Percentiles rank a stretch among this genome's conserved stretches.
Evolutionary conservation across 92 coral and sea anemone species (phyloP).

Genomic region (Zoanthus gigantus): DNA sequence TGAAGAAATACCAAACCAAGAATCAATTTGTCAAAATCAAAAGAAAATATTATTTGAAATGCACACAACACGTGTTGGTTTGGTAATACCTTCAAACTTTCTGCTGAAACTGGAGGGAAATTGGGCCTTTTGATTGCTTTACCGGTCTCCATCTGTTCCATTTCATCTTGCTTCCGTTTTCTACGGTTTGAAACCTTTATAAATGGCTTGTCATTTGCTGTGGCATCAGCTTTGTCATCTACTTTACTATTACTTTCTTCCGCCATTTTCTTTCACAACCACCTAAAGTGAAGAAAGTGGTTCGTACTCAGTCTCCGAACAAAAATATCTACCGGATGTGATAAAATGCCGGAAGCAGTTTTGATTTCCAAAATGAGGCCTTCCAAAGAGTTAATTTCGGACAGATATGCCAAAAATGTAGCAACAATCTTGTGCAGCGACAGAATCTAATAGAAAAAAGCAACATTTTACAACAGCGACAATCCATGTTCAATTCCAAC

Average conservation of each 20-base stretch:
- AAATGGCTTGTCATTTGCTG: constrained; percentile 73
- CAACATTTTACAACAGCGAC: too few relatives aligned
- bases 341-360: neutral
- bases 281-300: neutral
- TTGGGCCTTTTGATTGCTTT: constrained; percentile 79
- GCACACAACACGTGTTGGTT: neutral
- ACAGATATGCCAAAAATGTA: too few relatives aligned
- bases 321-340: neutral
- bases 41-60: neutral
- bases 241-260: constrained; percentile 55
- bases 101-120: constrained; percentile 92
- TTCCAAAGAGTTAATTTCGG: too few relatives aligned
- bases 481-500: too few relatives aligned
- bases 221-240: constrained; percentile 35
- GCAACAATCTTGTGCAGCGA: too few relatives aligned
- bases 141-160: constrained; percentile 92
- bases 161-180: constrained; percentile 83
- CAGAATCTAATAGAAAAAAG: too few relatives aligned
- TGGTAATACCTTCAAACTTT: constrained; percentile 76
- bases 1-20: constrained; percentile 11
- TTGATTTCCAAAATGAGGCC: too few relatives aligned
- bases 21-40: neutral
- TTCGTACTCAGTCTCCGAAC: constrained; percentile 48
- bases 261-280: constrained; percentile 76
- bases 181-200: constrained; percentile 73